These are phyloP conservation scores for Octodon degus DNA, from an alignment of 2,113 vertebrate genomes.

Conservation along the genomic window DNA sequence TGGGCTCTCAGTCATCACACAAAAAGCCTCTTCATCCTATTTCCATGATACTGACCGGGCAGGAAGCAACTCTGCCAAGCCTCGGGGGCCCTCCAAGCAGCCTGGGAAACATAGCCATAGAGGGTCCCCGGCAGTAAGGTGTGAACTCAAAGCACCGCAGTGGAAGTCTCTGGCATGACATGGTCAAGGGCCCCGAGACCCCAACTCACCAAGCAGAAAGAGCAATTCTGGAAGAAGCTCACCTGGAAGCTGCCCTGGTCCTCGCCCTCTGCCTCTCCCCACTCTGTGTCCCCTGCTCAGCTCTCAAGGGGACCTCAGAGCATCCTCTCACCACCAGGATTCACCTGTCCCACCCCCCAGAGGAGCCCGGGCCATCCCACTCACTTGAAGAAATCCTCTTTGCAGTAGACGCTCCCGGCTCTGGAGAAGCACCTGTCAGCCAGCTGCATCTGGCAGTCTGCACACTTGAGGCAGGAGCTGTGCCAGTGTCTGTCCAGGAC, in stretches of 20 bases:
- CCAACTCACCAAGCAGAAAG: not conserved
- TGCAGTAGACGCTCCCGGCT: conserved; percentile 97
- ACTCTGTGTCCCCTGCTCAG: too few species aligned
- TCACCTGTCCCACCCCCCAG: not conserved
- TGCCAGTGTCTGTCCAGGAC: conserved; percentile 99
- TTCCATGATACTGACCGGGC: not conserved
- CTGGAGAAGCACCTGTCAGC: conserved; percentile 98
- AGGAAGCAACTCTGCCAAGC: not conserved
- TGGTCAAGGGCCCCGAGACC: not conserved
- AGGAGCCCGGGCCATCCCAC: conserved; percentile 72
- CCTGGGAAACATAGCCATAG: not conserved
- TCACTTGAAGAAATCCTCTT: conserved; percentile 99
- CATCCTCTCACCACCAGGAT: not conserved
- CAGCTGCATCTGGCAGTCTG: conserved; percentile 97
- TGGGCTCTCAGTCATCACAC: not conserved
- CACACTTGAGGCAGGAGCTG: conserved; percentile 98
- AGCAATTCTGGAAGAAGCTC: not conserved
- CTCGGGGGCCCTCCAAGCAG: not conserved
- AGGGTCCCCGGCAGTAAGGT: not conserved
- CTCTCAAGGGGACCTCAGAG: not conserved
- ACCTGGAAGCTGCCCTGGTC: not conserved
- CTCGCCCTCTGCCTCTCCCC: rapidly evolving
- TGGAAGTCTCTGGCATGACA: not conserved
- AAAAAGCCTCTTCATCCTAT: not conserved
- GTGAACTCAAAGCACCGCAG: not conserved